phyloP scores from a whole-genome alignment of 2,113 vertebrate genomes.

The Nannobrachium achirus region DNA sequence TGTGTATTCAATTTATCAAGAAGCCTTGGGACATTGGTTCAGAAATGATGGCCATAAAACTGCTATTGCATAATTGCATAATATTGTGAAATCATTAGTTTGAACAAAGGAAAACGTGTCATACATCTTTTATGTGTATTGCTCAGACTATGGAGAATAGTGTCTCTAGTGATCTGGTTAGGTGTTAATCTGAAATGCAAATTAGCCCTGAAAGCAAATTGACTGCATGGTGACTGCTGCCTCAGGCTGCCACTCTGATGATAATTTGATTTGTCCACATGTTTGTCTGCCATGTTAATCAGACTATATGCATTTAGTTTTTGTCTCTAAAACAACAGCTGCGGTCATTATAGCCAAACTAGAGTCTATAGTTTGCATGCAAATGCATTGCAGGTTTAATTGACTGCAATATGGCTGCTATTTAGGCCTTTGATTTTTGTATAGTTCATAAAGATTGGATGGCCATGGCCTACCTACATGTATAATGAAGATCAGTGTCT shows the following conservation, averaged over 20 bases:
- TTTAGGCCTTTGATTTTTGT: neutral
- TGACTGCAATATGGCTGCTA: slow-evolving; percentile 14
- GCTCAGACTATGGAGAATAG: slow-evolving; percentile 20
- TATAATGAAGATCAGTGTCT: slow-evolving; percentile 48
- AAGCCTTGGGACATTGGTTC: neutral
- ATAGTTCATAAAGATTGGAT: slow-evolving; percentile 37
- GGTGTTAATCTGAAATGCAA: slow-evolving; percentile 81
- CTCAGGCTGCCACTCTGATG: slow-evolving; percentile 78
- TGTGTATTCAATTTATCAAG: no score
- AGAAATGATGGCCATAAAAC: no score
- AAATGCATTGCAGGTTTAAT: neutral
- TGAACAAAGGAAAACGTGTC: neutral
- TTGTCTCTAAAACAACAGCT: slow-evolving; percentile 25
- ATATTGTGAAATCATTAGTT: neutral
- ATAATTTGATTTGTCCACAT: slow-evolving; percentile 81
- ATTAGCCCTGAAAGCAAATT: slow-evolving; percentile 79
- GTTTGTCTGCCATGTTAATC: slow-evolving; percentile 61
- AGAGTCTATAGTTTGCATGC: slow-evolving; percentile 20
- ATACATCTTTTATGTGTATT: slow-evolving; percentile 30
- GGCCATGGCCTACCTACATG: slow-evolving; percentile 51
- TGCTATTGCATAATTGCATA: neutral
- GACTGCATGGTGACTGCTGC: slow-evolving; percentile 81
- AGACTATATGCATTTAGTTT: slow-evolving; percentile 40
- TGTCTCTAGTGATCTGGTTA: slow-evolving; percentile 71
- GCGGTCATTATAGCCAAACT: slow-evolving; percentile 19